Evolutionary conservation across 2,797 vertebrate genomes (phyloP).

Genomic region (Myotis planiceps): DNA sequence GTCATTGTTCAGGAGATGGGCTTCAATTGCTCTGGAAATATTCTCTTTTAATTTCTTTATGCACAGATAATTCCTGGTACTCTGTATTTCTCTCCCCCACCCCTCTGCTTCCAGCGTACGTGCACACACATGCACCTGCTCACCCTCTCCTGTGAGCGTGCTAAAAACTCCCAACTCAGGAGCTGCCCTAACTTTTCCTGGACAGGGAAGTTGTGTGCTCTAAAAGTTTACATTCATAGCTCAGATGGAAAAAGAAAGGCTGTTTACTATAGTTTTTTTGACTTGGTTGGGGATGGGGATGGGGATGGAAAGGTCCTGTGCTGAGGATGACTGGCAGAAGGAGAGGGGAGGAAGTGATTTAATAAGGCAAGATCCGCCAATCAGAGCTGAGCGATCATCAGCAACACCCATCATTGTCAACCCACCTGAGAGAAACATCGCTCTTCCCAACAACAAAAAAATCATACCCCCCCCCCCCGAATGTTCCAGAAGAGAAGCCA

Average conservation of each 20-base stretch:
- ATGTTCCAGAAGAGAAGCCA: constrained; percentile 76
- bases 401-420: neutral
- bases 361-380: neutral
- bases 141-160: constrained; percentile 55
- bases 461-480: constrained; percentile 3
- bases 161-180: constrained; percentile 60
- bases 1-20: constrained; percentile 90
- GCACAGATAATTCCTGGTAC: constrained; percentile 88
- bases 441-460: neutral
- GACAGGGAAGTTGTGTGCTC: neutral
- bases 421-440: neutral
- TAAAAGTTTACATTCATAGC: neutral
- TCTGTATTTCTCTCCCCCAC: constrained; percentile 75
- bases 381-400: neutral
- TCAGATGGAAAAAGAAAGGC: neutral
- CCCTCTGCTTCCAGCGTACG: neutral
- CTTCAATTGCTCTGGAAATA: constrained; percentile 89
- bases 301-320: neutral
- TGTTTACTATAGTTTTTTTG: accelerated
- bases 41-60: constrained; percentile 90
- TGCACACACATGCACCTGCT: neutral
- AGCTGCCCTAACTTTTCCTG: neutral
- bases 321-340: neutral
- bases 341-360: neutral
- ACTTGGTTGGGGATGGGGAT: neutral